A percentile compares a stretch with the other conserved stretches of the same genome.
Conservation (phyloP, 2,113 vertebrate genomes). For the Micromys minutus region DNA sequence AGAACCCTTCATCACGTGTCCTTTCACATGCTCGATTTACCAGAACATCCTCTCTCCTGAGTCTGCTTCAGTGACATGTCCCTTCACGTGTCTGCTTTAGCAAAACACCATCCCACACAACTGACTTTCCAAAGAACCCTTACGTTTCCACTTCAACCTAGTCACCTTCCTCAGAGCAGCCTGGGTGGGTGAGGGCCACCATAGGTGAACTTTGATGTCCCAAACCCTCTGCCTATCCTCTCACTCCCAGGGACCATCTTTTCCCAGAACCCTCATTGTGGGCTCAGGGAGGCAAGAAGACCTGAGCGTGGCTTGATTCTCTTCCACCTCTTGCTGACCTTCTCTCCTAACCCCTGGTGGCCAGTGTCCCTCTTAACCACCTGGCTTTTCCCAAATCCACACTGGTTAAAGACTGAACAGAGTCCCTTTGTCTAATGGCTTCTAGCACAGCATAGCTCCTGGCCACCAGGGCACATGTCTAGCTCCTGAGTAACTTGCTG, state of each 20-base stretch:
- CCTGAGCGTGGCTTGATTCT: neutral
- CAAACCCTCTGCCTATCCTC: neutral
- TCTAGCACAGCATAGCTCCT: neutral
- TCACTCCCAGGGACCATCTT: neutral
- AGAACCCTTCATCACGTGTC: no score
- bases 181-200: neutral
- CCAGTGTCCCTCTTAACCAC: neutral
- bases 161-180: neutral
- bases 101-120: no score
- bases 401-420: neutral
- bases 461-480: neutral
- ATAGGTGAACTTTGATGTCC: no score
- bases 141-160: neutral
- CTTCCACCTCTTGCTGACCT: neutral
- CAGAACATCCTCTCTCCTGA: no score
- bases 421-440: neutral
- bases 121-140: no score
- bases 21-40: no score
- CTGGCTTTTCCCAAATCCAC: neutral
- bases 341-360: neutral
- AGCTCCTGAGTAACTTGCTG: neutral
- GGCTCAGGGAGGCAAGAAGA: neutral
- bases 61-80: no score
- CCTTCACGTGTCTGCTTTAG: no score
- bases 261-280: neutral